These are phyloP conservation scores for Drusus annulatus DNA, from an alignment of 1,140 invertebrate genomes.

Conservation along the genomic window DNA sequence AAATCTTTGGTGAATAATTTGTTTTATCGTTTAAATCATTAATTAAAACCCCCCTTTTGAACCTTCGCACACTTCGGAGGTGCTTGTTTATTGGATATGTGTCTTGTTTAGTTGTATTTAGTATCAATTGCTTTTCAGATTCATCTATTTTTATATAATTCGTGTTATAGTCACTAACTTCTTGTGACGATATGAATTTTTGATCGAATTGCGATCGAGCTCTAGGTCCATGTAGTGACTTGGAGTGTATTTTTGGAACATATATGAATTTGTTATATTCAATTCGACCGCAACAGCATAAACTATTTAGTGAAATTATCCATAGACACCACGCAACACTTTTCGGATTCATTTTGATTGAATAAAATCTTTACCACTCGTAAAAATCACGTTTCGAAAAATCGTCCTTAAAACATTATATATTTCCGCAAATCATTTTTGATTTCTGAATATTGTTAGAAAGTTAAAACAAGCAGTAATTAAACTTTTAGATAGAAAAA, in stretches of 20 bases:
- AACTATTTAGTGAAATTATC: slow-evolving; percentile 22
- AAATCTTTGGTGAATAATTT: not conserved
- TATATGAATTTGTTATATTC: slow-evolving; percentile 24
- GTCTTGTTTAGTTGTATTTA: not conserved
- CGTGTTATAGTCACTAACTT: not conserved
- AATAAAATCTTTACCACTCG: too few species aligned
- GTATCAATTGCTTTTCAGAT: not conserved
- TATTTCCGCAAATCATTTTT: too few species aligned
- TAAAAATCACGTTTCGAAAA: too few species aligned
- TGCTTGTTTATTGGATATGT: slow-evolving; percentile 5
- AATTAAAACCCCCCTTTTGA: not conserved
- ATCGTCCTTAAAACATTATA: too few species aligned
- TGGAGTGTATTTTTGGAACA: slow-evolving; percentile 26
- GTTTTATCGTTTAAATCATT: not conserved
- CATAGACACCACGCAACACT: slow-evolving; percentile 12
- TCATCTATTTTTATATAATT: not conserved
- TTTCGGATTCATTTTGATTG: slow-evolving; percentile 7
- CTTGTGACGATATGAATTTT: slow-evolving; percentile 8
- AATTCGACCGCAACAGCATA: slow-evolving; percentile 21
- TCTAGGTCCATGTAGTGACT: not conserved
- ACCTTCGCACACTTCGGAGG: not conserved
- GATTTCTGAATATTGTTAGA: too few species aligned
- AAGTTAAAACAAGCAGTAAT: not conserved
- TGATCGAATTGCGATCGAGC: not conserved
- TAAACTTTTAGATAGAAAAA: too few species aligned